Evolutionary conservation across 1,140 invertebrate species (phyloP).

Genomic region (Drosophila prosaltans): DNA sequence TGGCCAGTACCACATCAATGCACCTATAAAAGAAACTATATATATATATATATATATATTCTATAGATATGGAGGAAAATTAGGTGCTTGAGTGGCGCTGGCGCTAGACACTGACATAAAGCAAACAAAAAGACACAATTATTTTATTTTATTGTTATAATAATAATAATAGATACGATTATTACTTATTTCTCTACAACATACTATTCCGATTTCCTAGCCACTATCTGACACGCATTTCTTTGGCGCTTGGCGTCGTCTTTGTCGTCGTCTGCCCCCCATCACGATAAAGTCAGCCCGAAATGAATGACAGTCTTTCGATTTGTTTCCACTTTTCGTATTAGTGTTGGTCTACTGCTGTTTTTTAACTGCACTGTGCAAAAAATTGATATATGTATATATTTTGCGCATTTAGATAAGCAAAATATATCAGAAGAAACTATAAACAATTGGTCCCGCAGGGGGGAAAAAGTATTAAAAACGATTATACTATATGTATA

Average conservation of each 20-base stretch:
- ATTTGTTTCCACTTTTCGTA: not conserved
- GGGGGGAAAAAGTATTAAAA: slow-evolving; percentile 3
- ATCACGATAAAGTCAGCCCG: slow-evolving; percentile 52
- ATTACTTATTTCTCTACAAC: slow-evolving; percentile 5
- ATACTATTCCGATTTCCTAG: slow-evolving; percentile 39
- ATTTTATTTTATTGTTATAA: slow-evolving; percentile 58
- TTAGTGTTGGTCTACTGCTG: not conserved
- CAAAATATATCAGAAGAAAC: slow-evolving; percentile 50
- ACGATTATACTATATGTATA: not conserved
- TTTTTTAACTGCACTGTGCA: slow-evolving; percentile 46
- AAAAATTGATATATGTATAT: slow-evolving; percentile 28
- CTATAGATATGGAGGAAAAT: not conserved
- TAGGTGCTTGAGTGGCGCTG: slow-evolving; percentile 30
- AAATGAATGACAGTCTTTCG: slow-evolving; percentile 51
- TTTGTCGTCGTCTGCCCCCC: not conserved
- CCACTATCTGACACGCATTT: slow-evolving; percentile 60
- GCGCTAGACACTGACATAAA: slow-evolving; percentile 57
- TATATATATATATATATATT: not conserved
- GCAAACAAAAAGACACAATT: slow-evolving; percentile 59
- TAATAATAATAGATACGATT: slow-evolving; percentile 51
- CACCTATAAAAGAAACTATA: not conserved
- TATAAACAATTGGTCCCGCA: slow-evolving; percentile 53
- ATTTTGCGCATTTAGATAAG: slow-evolving; percentile 74
- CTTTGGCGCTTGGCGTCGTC: slow-evolving; percentile 26
- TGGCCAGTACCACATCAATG: not conserved